Conservation (phyloP, 2,113 vertebrate species). For the Mastomys coucha region DNA sequence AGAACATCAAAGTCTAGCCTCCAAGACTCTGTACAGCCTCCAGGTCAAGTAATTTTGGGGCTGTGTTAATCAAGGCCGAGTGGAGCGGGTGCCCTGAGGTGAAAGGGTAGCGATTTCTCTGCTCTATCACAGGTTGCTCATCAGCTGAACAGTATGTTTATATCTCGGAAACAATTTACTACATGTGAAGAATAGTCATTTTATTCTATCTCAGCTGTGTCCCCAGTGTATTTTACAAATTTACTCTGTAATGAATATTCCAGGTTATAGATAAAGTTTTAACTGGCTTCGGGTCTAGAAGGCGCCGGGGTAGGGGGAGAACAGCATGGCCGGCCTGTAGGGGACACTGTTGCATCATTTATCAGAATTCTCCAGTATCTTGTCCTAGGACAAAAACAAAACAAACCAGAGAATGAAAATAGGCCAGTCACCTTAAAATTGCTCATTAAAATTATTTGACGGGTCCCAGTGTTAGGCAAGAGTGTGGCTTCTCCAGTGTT, state of each 20-base stretch:
- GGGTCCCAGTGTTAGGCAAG: slow-evolving; percentile 37
- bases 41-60: slow-evolving; percentile 66
- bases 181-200: slow-evolving; percentile 58
- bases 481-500: slow-evolving; percentile 35
- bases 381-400: slow-evolving; percentile 82
- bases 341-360: slow-evolving; percentile 89
- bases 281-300: slow-evolving; percentile 49
- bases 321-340: slow-evolving; percentile 85
- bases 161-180: slow-evolving; percentile 48
- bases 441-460: slow-evolving; percentile 58
- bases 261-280: slow-evolving; percentile 64
- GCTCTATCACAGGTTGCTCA: slow-evolving; percentile 13
- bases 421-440: slow-evolving; percentile 37
- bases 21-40: slow-evolving; percentile 58
- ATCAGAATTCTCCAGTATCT: slow-evolving; percentile 77
- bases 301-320: slow-evolving; percentile 32
- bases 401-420: slow-evolving; percentile 43
- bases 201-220: slow-evolving; percentile 74
- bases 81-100: slow-evolving; percentile 63
- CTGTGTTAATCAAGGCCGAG: slow-evolving; percentile 49
- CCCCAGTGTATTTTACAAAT: slow-evolving; percentile 72
- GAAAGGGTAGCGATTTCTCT: slow-evolving; percentile 29
- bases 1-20: slow-evolving; percentile 68
- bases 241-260: slow-evolving; percentile 66
- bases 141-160: slow-evolving; percentile 60